phyloP scores from a whole-genome alignment of 2,797 vertebrate species.

The Octomys mimax region DNA sequence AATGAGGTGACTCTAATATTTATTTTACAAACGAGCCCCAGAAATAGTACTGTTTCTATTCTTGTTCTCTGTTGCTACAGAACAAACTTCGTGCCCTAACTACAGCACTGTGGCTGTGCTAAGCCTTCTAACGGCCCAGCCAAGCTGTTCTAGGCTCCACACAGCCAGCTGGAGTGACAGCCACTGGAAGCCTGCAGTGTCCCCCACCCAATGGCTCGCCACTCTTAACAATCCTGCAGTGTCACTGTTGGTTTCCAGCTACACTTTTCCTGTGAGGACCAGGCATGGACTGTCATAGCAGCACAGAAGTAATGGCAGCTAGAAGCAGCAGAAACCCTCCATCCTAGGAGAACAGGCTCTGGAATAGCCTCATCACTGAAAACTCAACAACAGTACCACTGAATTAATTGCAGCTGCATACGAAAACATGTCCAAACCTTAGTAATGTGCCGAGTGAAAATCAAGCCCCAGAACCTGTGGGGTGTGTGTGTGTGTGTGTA shows the following conservation, averaged over 20 bases:
- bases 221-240: accelerated
- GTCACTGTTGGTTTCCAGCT: neutral
- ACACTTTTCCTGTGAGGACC: neutral
- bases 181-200: accelerated
- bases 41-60: neutral
- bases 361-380: too few relatives aligned
- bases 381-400: neutral
- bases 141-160: accelerated
- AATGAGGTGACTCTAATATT: neutral
- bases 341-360: neutral
- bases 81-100: neutral
- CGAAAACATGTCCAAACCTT: neutral
- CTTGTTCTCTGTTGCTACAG: neutral
- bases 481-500: neutral
- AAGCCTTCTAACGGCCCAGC: accelerated
- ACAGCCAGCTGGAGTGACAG: neutral
- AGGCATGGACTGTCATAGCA: too few relatives aligned
- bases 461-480: neutral
- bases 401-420: neutral
- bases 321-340: too few relatives aligned
- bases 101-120: accelerated
- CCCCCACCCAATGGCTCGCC: accelerated
- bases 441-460: neutral
- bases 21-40: neutral
- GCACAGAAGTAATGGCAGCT: too few relatives aligned